phyloP scores from a whole-genome alignment of 2,113 vertebrate genomes.

The Panthera tigris region DNA sequence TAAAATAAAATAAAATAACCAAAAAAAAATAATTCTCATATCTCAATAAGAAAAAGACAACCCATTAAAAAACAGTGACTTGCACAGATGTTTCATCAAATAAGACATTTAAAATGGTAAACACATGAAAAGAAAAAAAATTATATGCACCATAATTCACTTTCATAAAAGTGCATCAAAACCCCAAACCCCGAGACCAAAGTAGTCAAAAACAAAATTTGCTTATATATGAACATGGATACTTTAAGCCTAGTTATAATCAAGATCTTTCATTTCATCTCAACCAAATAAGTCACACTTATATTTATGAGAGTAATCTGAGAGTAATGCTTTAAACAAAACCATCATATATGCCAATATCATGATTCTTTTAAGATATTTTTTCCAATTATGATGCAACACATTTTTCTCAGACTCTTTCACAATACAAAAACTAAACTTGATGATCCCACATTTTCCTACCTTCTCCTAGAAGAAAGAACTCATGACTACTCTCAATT shows the following conservation, averaged over 20 bases:
- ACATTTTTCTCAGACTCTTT: neutral
- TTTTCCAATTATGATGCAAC: neutral
- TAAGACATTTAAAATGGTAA: neutral
- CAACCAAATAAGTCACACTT: neutral
- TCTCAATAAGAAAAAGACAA: neutral
- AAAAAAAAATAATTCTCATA: neutral
- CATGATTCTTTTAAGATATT: neutral
- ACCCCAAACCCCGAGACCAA: neutral
- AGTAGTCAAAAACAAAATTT: neutral
- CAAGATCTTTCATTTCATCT: neutral
- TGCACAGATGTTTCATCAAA: slow-evolving; percentile 5
- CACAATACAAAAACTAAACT: neutral
- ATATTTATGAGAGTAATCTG: neutral
- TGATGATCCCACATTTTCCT: neutral
- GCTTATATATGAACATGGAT: neutral
- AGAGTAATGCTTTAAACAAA: slow-evolving; percentile 5
- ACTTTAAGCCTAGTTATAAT: neutral
- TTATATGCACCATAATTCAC: neutral
- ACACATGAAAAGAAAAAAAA: neutral
- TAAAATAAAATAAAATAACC: no score
- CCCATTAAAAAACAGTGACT: neutral
- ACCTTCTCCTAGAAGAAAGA: neutral
- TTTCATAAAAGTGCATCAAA: neutral
- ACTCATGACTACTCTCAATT: neutral
- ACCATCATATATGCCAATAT: neutral